Percentiles rank a stretch among this genome's conserved stretches.
Evolutionary conservation across 2,113 vertebrate species (phyloP).

Genomic region (Neoarius graeffei): DNA sequence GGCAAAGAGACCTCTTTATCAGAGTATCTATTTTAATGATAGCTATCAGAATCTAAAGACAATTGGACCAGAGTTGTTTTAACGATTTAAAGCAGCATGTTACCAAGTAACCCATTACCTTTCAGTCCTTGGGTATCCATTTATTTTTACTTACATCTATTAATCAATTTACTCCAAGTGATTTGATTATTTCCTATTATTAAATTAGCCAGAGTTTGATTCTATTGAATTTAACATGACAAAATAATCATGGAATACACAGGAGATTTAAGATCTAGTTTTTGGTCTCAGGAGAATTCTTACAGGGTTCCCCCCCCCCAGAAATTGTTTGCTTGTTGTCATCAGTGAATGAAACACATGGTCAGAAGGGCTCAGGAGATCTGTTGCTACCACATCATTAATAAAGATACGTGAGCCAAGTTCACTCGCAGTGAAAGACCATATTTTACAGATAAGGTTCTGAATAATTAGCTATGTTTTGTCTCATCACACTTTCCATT

Average conservation of each 20-base stretch:
- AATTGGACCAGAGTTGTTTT: not conserved
- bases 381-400: not conserved
- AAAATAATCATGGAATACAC: not conserved
- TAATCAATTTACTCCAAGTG: not conserved
- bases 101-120: not conserved
- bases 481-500: not conserved
- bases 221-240: not conserved
- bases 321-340: not conserved
- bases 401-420: not conserved
- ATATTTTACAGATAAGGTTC: not conserved
- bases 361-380: not conserved
- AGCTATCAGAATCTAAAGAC: not conserved
- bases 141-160: not conserved
- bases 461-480: not conserved
- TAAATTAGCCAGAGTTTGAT: not conserved
- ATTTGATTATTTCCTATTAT: not conserved
- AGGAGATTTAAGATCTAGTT: not conserved
- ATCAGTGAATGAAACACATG: slow-evolving; percentile 3
- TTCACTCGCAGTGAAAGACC: not conserved
- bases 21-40: not conserved
- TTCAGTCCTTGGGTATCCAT: not conserved
- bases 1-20: not conserved
- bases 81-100: not conserved
- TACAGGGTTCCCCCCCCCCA: no score
- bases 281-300: not conserved